A percentile compares a stretch with the other conserved stretches of the same genome.
Evolutionary conservation across 2,113 vertebrate genomes (phyloP).

Genomic region (Clupea harengus): DNA sequence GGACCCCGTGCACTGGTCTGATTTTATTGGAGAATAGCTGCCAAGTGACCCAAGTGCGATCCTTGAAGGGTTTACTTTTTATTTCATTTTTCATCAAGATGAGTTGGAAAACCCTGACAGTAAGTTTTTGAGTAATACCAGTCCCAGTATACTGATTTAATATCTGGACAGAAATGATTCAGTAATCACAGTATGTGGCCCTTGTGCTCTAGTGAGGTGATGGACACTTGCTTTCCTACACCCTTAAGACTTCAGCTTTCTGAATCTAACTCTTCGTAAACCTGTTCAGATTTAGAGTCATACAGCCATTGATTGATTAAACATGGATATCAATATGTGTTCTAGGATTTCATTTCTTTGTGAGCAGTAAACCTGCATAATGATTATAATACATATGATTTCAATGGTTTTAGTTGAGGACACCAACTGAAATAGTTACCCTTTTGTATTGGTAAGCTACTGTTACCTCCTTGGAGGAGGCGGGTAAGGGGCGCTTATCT

Average conservation of each 20-base stretch:
- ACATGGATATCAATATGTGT: neutral
- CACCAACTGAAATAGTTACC: neutral
- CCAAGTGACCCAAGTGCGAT: neutral
- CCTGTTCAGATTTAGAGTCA: neutral
- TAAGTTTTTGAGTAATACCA: neutral
- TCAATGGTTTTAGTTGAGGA: no score
- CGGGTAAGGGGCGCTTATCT: conserved; percentile 17
- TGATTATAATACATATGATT: neutral
- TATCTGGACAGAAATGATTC: neutral
- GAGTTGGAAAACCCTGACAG: neutral
- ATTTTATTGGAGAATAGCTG: neutral
- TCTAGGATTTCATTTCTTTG: neutral
- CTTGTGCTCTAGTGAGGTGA: neutral
- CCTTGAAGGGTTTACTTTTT: neutral
- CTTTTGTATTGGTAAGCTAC: neutral
- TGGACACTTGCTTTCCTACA: neutral
- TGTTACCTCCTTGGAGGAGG: conserved; percentile 64
- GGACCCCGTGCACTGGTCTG: neutral
- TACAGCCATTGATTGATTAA: neutral
- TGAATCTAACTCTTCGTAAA: neutral
- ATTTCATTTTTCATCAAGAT: neutral
- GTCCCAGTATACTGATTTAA: neutral
- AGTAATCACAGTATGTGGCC: neutral
- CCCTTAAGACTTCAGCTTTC: neutral
- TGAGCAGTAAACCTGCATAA: neutral